A percentile compares a stretch with the other conserved stretches of the same genome.
phyloP scores from a whole-genome alignment of 2,113 vertebrate genomes.

The Meleagris gallopavo region DNA sequence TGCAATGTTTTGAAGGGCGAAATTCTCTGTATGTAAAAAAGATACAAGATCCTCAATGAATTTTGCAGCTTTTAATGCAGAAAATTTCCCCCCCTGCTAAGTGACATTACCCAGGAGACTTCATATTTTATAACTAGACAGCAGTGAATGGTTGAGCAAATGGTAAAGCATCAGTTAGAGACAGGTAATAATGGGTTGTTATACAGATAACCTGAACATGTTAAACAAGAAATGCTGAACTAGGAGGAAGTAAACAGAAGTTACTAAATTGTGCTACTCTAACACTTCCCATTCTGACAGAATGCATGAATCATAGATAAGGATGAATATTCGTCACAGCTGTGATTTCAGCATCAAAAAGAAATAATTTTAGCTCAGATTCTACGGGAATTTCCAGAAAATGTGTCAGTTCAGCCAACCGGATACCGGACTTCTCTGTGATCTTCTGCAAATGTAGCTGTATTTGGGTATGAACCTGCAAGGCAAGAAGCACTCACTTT shows the following conservation, averaged over 20 bases:
- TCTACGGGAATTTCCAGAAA: slow-evolving; percentile 67
- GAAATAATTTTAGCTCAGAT: slow-evolving; percentile 66
- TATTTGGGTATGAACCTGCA: background rate
- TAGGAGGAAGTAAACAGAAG: slow-evolving; percentile 68
- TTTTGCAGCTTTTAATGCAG: background rate
- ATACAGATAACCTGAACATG: slow-evolving; percentile 29
- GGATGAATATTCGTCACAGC: slow-evolving; percentile 71
- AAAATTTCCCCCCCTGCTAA: background rate
- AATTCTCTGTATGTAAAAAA: background rate
- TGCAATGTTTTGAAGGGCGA: background rate
- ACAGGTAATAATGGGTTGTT: slow-evolving; percentile 59
- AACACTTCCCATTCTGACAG: slow-evolving; percentile 63
- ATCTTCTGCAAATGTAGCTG: background rate
- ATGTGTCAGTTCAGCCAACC: slow-evolving; percentile 57
- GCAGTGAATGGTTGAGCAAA: slow-evolving; percentile 32
- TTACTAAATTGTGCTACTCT: slow-evolving; percentile 64
- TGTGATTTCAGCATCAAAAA: slow-evolving; percentile 71
- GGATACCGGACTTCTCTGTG: background rate
- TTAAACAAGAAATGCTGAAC: slow-evolving; percentile 61
- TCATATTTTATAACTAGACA: slow-evolving; percentile 32
- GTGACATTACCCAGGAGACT: background rate
- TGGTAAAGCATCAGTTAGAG: slow-evolving; percentile 35
- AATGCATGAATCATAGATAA: slow-evolving; percentile 69
- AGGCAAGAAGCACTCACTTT: background rate
- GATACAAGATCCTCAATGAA: slow-evolving; percentile 14